A percentile compares a stretch with the other conserved stretches of the same genome.
These are phyloP conservation scores for Melanogrammus aeglefinus DNA, from an alignment of 2,797 vertebrate genomes.

Conservation along the genomic window DNA sequence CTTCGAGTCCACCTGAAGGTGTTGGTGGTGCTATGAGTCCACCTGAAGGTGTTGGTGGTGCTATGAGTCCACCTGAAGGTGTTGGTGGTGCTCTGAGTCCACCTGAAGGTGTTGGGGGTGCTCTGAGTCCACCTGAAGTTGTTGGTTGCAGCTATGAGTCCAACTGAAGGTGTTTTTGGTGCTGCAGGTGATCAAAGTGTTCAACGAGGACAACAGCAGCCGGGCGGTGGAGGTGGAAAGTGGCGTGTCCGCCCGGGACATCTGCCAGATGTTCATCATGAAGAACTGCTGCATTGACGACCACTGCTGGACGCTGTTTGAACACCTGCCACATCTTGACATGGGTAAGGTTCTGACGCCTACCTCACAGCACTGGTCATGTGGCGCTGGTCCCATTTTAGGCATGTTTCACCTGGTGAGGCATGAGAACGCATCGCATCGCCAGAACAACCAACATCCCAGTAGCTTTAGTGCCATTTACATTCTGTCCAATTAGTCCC, in stretches of 20 bases:
- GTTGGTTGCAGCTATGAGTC: conserved; percentile 26
- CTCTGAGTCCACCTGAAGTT: neutral
- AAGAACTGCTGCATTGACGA: conserved; percentile 96
- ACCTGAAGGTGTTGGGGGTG: too few relatives aligned
- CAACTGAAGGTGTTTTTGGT: conserved; percentile 19
- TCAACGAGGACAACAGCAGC: conserved; percentile 92
- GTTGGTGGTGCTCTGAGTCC: too few relatives aligned
- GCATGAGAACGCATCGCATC: neutral
- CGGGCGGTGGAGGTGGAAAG: conserved; percentile 89
- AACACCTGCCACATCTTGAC: conserved; percentile 81
- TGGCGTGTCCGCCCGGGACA: conserved; percentile 88
- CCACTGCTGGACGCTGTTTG: conserved; percentile 94
- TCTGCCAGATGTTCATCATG: conserved; percentile 91
- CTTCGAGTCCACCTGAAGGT: too few relatives aligned
- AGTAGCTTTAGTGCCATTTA: neutral
- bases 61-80: too few relatives aligned
- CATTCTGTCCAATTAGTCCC: too few relatives aligned
- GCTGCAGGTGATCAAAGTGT: conserved; percentile 93
- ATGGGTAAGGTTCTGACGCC: conserved; percentile 77
- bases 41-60: too few relatives aligned
- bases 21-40: too few relatives aligned
- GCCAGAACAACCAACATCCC: too few relatives aligned
- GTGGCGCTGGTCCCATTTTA: neutral
- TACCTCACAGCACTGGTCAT: neutral
- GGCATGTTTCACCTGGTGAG: neutral